These are phyloP conservation scores for Cerastis leucographa DNA, from an alignment of 2,888 invertebrate species.

Conservation along the genomic window DNA sequence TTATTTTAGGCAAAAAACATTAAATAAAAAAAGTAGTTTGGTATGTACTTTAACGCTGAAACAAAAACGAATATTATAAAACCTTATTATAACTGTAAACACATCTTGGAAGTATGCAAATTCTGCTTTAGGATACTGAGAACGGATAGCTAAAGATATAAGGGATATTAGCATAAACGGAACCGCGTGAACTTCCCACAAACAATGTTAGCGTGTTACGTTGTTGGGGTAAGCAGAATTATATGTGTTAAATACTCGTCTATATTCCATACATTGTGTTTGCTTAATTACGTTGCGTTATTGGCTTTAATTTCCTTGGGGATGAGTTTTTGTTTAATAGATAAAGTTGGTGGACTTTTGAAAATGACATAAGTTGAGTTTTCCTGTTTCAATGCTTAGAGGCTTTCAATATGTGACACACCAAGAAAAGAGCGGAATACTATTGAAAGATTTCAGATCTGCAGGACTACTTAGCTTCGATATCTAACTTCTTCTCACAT, in stretches of 20 bases:
- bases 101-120: constrained; percentile 61
- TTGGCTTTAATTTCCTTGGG: constrained; percentile 4
- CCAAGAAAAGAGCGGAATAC: not conserved
- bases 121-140: constrained; percentile 52
- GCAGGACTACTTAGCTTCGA: not conserved
- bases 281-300: constrained; percentile 25
- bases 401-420: not conserved
- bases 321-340: constrained; percentile 10
- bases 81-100: constrained; percentile 51
- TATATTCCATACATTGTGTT: constrained; percentile 47
- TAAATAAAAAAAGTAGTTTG: not conserved
- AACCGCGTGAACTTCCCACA: constrained; percentile 57
- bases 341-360: constrained; percentile 2
- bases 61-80: constrained; percentile 28
- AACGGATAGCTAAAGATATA: constrained; percentile 60
- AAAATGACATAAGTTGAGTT: not conserved
- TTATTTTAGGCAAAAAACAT: not conserved
- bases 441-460: not conserved
- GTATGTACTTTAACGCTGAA: not conserved
- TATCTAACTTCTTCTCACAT: not conserved
- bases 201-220: constrained; percentile 58
- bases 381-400: not conserved
- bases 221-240: constrained; percentile 44
- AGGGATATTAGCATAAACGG: constrained; percentile 62
- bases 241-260: constrained; percentile 50